Percentiles rank a stretch among this genome's conserved stretches.
Conservation (phyloP, 2,888 invertebrate genomes). For the Aquatica leii region DNA sequence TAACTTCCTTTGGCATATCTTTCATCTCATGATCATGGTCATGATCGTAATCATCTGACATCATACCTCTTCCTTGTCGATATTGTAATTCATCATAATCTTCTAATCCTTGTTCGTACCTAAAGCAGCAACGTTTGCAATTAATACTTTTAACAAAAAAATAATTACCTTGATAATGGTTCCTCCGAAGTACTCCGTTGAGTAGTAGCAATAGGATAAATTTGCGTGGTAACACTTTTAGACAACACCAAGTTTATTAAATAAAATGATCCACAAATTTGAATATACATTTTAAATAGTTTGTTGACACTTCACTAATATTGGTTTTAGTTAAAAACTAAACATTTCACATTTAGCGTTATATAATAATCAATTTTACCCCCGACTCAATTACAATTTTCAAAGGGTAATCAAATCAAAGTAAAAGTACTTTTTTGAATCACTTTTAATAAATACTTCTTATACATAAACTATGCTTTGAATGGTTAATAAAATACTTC, state of each 20-base stretch:
- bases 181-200: conserved; percentile 35
- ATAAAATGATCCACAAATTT: conserved; percentile 21
- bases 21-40: conserved; percentile 63
- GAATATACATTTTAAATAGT: conserved; percentile 9
- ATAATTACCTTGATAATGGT: conserved; percentile 46
- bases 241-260: conserved; percentile 26
- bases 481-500: conserved; percentile 15
- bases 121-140: too few species aligned
- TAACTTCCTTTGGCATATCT: conserved; percentile 60
- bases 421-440: conserved; percentile 22
- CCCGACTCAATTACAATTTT: conserved; percentile 46
- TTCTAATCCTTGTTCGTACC: conserved; percentile 55
- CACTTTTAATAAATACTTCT: background rate
- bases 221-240: conserved; percentile 39
- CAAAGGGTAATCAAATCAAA: conserved; percentile 37
- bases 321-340: background rate
- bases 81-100: conserved; percentile 55
- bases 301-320: background rate
- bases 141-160: background rate
- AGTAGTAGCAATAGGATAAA: conserved; percentile 51
- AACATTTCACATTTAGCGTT: background rate
- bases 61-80: conserved; percentile 58
- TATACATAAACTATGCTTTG: too few species aligned
- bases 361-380: conserved; percentile 30
- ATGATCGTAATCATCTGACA: conserved; percentile 63